phyloP scores from a whole-genome alignment of 2,888 invertebrate genomes.

The Thumatha senex region DNA sequence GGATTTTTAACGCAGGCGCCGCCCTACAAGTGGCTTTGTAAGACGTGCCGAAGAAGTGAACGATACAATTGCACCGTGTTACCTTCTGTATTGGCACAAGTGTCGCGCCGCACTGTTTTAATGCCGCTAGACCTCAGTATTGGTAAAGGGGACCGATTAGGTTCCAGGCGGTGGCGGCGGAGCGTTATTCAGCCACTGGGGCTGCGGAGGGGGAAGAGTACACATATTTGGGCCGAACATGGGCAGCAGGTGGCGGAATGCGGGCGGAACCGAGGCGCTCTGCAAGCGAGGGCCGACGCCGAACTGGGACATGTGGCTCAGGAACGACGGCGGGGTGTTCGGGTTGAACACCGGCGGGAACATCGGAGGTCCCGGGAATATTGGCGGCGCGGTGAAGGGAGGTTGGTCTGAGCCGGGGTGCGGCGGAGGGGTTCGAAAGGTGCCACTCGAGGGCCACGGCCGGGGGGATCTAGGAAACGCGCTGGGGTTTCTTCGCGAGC shows the following conservation, averaged over 20 bases:
- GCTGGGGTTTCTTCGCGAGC: conserved; percentile 52
- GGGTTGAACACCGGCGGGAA: conserved; percentile 49
- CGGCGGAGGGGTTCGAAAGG: conserved; percentile 52
- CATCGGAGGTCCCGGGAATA: conserved; percentile 46
- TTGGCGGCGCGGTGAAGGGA: conserved; percentile 45
- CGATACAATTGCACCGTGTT: no score
- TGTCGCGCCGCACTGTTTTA: no score
- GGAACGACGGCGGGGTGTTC: conserved; percentile 38
- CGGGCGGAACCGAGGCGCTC: conserved; percentile 37
- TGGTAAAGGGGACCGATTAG: conserved; percentile 47
- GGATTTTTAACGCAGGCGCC: no score
- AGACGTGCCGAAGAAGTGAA: no score
- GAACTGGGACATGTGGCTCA: conserved; percentile 54
- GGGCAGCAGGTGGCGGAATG: conserved; percentile 50
- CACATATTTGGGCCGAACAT: conserved; percentile 57
- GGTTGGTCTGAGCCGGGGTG: conserved; percentile 41
- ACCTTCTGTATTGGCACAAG: no score
- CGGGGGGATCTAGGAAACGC: conserved; percentile 46
- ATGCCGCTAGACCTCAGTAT: conserved; percentile 1
- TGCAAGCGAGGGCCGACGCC: conserved; percentile 51
- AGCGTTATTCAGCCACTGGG: conserved; percentile 60
- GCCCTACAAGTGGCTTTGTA: no score
- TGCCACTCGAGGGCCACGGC: conserved; percentile 47
- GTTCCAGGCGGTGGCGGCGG: conserved; percentile 74
- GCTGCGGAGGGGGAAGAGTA: conserved; percentile 46